These are phyloP conservation scores for Epinephelus lanceolatus DNA, from an alignment of 2,113 vertebrate genomes.

Conservation along the genomic window DNA sequence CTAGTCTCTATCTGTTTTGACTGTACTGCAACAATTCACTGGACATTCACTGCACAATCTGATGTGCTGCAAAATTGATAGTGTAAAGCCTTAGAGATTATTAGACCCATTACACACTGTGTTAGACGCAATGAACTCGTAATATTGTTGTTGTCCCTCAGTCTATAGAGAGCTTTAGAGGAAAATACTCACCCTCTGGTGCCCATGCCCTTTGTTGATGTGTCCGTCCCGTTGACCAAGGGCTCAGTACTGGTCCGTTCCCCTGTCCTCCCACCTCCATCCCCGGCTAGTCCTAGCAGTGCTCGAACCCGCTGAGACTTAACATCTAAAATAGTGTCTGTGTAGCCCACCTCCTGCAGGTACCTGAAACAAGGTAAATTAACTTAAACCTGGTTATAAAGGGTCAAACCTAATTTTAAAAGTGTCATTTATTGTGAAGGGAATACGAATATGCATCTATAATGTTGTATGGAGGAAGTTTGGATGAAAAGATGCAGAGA, in stretches of 20 bases:
- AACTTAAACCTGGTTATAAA: neutral
- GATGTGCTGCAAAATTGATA: neutral
- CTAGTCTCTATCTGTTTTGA: neutral
- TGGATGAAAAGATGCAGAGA: neutral
- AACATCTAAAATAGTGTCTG: constrained; percentile 98
- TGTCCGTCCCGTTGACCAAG: constrained; percentile 95
- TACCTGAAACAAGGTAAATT: constrained; percentile 84
- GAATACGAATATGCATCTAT: neutral
- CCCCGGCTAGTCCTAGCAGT: constrained; percentile 92
- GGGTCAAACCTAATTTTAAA: neutral
- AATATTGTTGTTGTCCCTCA: neutral
- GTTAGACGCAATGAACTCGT: neutral
- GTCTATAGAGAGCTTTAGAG: neutral
- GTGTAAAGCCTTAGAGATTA: neutral
- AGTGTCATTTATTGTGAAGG: neutral
- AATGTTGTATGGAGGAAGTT: neutral
- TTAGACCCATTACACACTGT: neutral
- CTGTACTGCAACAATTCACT: neutral
- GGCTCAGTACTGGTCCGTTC: constrained; percentile 88
- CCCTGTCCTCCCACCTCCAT: constrained; percentile 87
- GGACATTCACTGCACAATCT: neutral
- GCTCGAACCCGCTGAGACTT: constrained; percentile 96
- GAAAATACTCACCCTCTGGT: constrained; percentile 86
- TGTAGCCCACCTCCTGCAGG: constrained; percentile 98
- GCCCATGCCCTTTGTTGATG: constrained; percentile 87